phyloP scores from a whole-genome alignment of 2,888 invertebrate species.

The Philhelius pedissequus region DNA sequence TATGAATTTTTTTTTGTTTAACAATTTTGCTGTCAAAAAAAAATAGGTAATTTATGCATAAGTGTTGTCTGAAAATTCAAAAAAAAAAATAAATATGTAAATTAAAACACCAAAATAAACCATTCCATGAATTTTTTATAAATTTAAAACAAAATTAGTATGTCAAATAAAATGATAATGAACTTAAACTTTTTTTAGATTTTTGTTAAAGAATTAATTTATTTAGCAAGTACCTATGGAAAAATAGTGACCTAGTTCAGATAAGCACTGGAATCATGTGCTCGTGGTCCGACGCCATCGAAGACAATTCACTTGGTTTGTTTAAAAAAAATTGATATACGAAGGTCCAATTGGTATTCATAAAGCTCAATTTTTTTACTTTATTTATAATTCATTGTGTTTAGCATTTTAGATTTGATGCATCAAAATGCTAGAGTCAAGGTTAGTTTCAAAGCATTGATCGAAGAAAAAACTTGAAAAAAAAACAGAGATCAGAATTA shows the following conservation, averaged over 20 bases:
- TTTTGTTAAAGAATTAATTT: background rate
- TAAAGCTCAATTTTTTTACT: too few species aligned
- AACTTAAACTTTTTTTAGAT: background rate
- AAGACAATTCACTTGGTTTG: too few species aligned
- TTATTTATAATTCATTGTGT: too few species aligned
- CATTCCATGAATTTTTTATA: background rate
- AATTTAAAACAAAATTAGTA: background rate
- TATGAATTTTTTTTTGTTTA: background rate
- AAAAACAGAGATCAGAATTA: too few species aligned
- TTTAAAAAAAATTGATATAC: too few species aligned
- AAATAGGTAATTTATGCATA: background rate
- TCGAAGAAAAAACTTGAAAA: too few species aligned
- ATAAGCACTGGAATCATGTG: background rate
- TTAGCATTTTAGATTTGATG: too few species aligned
- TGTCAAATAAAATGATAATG: slow-evolving; percentile 2
- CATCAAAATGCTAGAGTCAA: too few species aligned
- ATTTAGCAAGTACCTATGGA: background rate
- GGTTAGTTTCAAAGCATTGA: too few species aligned
- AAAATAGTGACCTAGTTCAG: background rate
- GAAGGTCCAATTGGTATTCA: too few species aligned
- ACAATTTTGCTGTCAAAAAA: background rate
- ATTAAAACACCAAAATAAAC: background rate
- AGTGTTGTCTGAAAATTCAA: background rate
- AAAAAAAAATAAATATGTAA: background rate
- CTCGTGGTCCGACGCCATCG: background rate